A percentile compares a stretch with the other conserved stretches of the same genome.
Conservation (phyloP, 2,888 invertebrate genomes). For the Pristionchus entomophagus region DNA sequence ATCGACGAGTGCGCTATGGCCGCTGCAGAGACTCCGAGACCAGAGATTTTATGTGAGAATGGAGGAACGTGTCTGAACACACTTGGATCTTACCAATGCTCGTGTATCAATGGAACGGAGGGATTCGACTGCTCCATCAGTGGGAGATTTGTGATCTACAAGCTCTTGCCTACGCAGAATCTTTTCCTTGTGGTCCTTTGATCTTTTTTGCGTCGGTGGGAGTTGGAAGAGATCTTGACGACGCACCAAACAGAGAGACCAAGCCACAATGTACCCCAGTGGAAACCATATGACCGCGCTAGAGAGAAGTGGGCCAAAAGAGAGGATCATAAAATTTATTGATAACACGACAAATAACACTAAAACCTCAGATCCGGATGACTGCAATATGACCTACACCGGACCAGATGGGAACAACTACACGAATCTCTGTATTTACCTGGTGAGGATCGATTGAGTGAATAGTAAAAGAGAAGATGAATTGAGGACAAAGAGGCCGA, state of each 20-base stretch:
- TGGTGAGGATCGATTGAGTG: neutral
- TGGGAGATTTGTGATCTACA: neutral
- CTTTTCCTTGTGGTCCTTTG: neutral
- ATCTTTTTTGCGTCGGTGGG: neutral
- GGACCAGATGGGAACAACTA: conserved; percentile 14
- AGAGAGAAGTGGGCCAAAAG: neutral
- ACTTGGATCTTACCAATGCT: neutral
- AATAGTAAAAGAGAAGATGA: neutral
- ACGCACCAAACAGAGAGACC: neutral
- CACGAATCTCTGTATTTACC: neutral
- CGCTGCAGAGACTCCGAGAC: neutral
- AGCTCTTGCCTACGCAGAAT: neutral
- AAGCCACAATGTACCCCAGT: neutral
- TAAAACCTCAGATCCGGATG: neutral
- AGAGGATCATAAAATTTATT: neutral
- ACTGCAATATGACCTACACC: neutral
- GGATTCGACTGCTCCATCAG: conserved; percentile 10
- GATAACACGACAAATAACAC: no score
- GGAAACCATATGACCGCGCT: neutral
- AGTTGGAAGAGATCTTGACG: neutral
- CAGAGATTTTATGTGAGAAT: neutral
- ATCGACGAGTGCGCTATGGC: conserved; percentile 2
- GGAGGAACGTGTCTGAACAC: conserved; percentile 26
- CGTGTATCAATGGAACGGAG: neutral
- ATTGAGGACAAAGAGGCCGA: neutral